phyloP scores from a whole-genome alignment of 2,797 vertebrate species.

The Hemitrygon akajei region DNA sequence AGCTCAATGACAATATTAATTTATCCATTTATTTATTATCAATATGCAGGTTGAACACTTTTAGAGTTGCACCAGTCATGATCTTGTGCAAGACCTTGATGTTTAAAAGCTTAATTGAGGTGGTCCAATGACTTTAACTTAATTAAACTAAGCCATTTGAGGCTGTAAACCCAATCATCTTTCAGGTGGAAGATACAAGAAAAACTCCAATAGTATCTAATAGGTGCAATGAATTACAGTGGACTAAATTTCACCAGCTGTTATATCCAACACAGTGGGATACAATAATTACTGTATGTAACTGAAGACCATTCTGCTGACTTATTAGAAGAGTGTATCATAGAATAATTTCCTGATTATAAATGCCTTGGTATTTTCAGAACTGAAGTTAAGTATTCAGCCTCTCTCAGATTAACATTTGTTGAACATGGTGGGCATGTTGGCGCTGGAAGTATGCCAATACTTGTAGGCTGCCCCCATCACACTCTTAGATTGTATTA shows the following conservation, averaged over 20 bases:
- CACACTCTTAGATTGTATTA: too few species aligned
- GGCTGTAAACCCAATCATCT: too few species aligned
- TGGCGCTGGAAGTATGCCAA: too few species aligned
- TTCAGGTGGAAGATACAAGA: not conserved
- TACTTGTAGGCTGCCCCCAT: too few species aligned
- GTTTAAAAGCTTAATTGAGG: not conserved
- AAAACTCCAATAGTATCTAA: not conserved
- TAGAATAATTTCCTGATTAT: not conserved
- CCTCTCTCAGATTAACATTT: not conserved
- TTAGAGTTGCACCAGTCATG: not conserved
- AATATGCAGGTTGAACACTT: not conserved
- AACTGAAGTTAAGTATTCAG: not conserved
- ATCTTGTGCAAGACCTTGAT: not conserved
- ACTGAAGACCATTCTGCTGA: not conserved
- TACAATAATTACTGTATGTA: not conserved
- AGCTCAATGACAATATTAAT: not conserved
- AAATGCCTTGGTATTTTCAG: not conserved
- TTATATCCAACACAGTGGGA: not conserved
- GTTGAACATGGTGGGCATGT: too few species aligned
- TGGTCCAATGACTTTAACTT: not conserved
- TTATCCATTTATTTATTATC: not conserved
- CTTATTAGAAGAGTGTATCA: not conserved
- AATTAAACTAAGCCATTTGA: not conserved
- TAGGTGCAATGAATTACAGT: too few species aligned
- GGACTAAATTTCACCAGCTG: not conserved